phyloP scores from a whole-genome alignment of 2,888 invertebrate species.

The Cotesia congregata region DNA sequence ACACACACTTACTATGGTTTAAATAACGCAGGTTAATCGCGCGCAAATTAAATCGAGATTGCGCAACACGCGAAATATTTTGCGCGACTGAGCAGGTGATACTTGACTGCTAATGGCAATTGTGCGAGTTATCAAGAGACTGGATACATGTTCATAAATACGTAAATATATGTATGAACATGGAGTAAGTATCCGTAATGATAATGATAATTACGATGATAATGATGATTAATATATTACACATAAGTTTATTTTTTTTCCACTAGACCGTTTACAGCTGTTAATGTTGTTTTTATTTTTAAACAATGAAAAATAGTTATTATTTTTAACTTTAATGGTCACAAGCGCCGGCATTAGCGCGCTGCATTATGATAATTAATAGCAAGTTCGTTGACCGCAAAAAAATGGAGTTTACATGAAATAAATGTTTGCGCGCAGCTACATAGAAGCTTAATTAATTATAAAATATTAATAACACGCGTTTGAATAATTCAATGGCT shows the following conservation, averaged over 20 bases:
- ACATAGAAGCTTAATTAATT: conserved; percentile 23
- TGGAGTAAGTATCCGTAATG: background rate
- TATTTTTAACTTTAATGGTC: conserved; percentile 5
- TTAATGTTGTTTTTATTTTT: background rate
- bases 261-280: background rate
- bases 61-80: conserved; percentile 41
- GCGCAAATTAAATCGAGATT: conserved; percentile 41
- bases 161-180: background rate
- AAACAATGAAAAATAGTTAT: background rate
- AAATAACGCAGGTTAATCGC: conserved; percentile 41
- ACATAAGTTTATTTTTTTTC: conserved; percentile 3
- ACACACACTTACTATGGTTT: conserved; percentile 21
- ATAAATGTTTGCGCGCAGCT: conserved; percentile 14
- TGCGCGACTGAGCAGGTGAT: conserved; percentile 39
- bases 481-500: conserved; percentile 34
- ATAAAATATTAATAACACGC: conserved; percentile 30
- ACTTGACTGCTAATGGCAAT: conserved; percentile 37
- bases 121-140: conserved; percentile 28
- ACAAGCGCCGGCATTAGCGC: background rate
- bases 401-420: background rate
- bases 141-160: conserved; percentile 14
- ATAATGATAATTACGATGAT: conserved; percentile 29
- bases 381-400: conserved; percentile 14
- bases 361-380: conserved; percentile 24
- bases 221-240: conserved; percentile 32